These are phyloP conservation scores for Samia ricini DNA, from an alignment of 1,140 invertebrate genomes.

Conservation along the genomic window DNA sequence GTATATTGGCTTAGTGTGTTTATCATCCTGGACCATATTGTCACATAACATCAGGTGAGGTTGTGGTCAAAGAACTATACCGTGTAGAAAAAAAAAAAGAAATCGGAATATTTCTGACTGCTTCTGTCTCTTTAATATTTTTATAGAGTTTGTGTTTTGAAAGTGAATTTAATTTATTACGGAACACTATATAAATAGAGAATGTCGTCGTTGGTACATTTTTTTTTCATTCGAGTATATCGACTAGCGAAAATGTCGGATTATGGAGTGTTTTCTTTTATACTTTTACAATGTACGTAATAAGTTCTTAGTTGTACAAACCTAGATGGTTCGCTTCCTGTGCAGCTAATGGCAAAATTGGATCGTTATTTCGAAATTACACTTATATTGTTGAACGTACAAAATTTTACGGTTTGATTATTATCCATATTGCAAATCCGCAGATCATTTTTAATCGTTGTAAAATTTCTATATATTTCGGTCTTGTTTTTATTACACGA, in stretches of 20 bases:
- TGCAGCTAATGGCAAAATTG: slow-evolving; percentile 34
- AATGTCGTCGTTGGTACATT: slow-evolving; percentile 6
- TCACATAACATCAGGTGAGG: too few relatives aligned
- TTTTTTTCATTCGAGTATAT: slow-evolving; percentile 46
- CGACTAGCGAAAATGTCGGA: slow-evolving; percentile 42
- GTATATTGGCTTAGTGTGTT: too few relatives aligned
- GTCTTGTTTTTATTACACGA: too few relatives aligned
- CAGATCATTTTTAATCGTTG: background rate
- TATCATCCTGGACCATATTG: too few relatives aligned
- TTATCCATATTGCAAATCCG: background rate
- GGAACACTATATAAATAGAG: background rate
- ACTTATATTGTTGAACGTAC: background rate
- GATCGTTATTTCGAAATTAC: slow-evolving; percentile 25
- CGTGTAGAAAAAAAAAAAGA: too few relatives aligned
- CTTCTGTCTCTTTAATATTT: too few relatives aligned
- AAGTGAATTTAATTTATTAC: background rate
- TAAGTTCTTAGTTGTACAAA: slow-evolving; percentile 43
- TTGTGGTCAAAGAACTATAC: too few relatives aligned
- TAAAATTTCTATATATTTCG: too few relatives aligned
- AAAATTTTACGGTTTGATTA: background rate
- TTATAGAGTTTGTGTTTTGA: too few relatives aligned
- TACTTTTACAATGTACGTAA: slow-evolving; percentile 24
- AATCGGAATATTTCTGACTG: too few relatives aligned
- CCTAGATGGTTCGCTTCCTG: slow-evolving; percentile 45
- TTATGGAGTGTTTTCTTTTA: slow-evolving; percentile 42